Conservation (phyloP, 2,113 vertebrate species). For the Lonchura striata region DNA sequence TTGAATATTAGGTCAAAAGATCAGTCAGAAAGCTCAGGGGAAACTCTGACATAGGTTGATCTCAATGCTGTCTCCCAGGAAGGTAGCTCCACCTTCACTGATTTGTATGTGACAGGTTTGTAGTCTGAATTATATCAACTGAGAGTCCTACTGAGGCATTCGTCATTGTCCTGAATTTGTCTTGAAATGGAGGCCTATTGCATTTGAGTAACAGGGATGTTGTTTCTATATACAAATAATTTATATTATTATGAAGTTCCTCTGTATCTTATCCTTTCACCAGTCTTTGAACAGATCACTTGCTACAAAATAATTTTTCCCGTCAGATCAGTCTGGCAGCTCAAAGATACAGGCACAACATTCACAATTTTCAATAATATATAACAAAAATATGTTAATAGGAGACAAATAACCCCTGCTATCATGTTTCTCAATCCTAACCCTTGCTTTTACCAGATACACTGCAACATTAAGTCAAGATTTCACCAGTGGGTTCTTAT, state of each 20-base stretch:
- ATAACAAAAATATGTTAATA: neutral
- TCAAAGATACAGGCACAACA: neutral
- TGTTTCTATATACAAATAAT: neutral
- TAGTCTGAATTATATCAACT: neutral
- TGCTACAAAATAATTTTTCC: neutral
- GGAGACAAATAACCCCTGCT: neutral
- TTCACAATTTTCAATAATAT: neutral
- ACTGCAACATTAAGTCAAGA: neutral
- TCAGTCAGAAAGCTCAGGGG: neutral
- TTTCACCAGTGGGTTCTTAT: neutral
- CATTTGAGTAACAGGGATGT: neutral
- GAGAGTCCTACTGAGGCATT: neutral
- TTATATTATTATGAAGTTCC: neutral
- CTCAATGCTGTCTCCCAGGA: neutral
- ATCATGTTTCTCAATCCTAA: neutral
- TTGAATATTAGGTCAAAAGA: neutral
- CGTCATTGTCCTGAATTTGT: neutral
- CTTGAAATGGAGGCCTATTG: neutral
- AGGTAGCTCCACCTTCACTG: neutral
- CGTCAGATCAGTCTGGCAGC: accelerated
- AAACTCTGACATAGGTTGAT: neutral
- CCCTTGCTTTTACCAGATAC: neutral
- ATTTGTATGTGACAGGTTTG: neutral
- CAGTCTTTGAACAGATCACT: neutral
- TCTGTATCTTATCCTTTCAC: neutral